Percentiles rank a stretch among this genome's conserved stretches.
Evolutionary conservation across 2,888 invertebrate genomes (phyloP).

Genomic region (Dioctria linearis): DNA sequence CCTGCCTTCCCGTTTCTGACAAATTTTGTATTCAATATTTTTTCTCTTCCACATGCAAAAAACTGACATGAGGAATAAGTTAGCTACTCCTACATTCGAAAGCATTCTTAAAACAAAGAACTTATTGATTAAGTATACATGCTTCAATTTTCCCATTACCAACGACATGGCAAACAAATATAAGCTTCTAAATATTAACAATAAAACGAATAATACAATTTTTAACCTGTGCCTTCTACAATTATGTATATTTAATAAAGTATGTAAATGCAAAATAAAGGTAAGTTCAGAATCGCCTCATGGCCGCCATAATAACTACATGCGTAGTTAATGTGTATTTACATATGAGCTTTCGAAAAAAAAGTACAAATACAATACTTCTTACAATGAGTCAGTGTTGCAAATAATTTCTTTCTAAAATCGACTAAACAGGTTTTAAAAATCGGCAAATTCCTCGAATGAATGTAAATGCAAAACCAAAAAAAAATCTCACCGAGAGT

Average conservation of each 20-base stretch:
- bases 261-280: background rate
- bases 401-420: too few relatives aligned
- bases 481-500: too few relatives aligned
- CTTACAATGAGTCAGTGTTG: too few relatives aligned
- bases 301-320: too few relatives aligned
- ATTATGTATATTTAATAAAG: background rate
- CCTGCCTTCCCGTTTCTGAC: background rate
- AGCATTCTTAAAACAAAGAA: constrained; percentile 2
- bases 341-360: too few relatives aligned
- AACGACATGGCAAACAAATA: background rate
- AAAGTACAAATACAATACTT: too few relatives aligned
- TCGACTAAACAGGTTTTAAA: too few relatives aligned
- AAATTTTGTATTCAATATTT: background rate
- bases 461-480: too few relatives aligned
- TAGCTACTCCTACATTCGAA: background rate
- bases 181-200: background rate
- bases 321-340: too few relatives aligned
- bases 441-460: too few relatives aligned
- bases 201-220: background rate
- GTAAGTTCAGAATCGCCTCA: background rate
- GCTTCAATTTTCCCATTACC: background rate
- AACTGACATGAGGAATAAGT: background rate
- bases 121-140: background rate
- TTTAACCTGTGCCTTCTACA: background rate
- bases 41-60: constrained; percentile 1